These are phyloP conservation scores for Columba guinea DNA, from an alignment of 2,797 vertebrate species.

Conservation along the genomic window DNA sequence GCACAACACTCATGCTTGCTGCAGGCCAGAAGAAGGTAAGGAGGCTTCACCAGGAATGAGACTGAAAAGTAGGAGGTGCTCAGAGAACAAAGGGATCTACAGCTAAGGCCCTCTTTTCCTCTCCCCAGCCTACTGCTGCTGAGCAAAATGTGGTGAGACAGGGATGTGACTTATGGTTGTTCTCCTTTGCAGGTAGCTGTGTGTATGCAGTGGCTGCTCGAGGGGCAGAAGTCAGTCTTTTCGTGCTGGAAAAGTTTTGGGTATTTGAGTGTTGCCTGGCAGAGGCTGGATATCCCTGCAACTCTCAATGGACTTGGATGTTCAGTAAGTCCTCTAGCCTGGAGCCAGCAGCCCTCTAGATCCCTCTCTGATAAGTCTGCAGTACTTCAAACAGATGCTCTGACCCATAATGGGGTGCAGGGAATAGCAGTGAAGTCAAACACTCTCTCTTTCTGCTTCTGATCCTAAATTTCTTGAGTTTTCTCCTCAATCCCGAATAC, in stretches of 20 bases:
- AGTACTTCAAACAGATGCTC: neutral
- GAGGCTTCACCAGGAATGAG: neutral
- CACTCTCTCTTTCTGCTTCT: neutral
- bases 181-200: neutral
- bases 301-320: neutral
- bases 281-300: neutral
- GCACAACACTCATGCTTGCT: neutral
- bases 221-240: neutral
- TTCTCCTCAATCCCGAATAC: neutral
- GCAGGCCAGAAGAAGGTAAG: accelerated
- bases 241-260: neutral
- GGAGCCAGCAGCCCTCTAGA: neutral
- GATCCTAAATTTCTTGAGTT: neutral
- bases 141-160: accelerated
- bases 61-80: neutral
- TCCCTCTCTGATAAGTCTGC: neutral
- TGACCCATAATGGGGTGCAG: neutral
- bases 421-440: neutral
- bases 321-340: neutral
- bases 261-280: neutral
- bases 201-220: neutral
- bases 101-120: neutral
- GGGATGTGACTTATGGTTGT: accelerated
- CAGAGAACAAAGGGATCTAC: neutral
- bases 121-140: neutral